Evolutionary conservation across 2,888 invertebrate species (phyloP).

Genomic region (Resseliella maxima): DNA sequence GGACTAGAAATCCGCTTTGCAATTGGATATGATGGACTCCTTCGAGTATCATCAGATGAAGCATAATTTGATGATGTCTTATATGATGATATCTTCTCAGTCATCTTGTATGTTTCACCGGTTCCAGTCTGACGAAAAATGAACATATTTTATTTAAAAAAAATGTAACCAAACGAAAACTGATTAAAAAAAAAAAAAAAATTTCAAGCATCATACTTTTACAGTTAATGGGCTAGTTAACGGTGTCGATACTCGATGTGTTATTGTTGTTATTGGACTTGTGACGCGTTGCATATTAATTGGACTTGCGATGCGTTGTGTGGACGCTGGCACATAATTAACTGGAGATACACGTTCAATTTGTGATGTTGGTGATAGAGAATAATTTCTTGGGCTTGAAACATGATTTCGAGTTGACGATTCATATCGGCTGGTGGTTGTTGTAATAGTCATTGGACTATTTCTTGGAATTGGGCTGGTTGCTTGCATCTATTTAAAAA

Average conservation of each 20-base stretch:
- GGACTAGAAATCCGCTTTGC: conserved; percentile 71
- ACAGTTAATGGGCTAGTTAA: conserved; percentile 52
- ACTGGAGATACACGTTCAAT: conserved; percentile 69
- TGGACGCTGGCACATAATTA: conserved; percentile 70
- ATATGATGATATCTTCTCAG: conserved; percentile 69
- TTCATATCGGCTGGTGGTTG: conserved; percentile 66
- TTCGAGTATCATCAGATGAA: conserved; percentile 65
- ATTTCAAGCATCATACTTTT: not conserved
- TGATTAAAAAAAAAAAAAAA: too few relatives aligned
- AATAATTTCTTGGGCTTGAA: conserved; percentile 65
- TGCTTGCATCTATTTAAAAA: conserved; percentile 63
- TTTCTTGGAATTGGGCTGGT: conserved; percentile 64
- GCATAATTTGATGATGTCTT: conserved; percentile 70
- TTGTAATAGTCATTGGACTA: conserved; percentile 67
- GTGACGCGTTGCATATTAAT: conserved; percentile 59
- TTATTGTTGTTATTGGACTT: conserved; percentile 63
- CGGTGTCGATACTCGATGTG: conserved; percentile 32
- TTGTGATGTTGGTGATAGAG: conserved; percentile 65
- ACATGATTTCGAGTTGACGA: conserved; percentile 63
- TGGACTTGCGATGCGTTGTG: conserved; percentile 66
- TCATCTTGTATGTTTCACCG: conserved; percentile 53
- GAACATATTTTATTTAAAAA: not conserved
- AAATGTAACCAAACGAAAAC: not conserved
- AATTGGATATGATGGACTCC: conserved; percentile 71
- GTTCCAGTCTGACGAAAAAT: conserved; percentile 29